A percentile compares a stretch with the other conserved stretches of the same genome.
These are phyloP conservation scores for Odontesthes bonariensis DNA, from an alignment of 2,113 vertebrate species.

Conservation along the genomic window DNA sequence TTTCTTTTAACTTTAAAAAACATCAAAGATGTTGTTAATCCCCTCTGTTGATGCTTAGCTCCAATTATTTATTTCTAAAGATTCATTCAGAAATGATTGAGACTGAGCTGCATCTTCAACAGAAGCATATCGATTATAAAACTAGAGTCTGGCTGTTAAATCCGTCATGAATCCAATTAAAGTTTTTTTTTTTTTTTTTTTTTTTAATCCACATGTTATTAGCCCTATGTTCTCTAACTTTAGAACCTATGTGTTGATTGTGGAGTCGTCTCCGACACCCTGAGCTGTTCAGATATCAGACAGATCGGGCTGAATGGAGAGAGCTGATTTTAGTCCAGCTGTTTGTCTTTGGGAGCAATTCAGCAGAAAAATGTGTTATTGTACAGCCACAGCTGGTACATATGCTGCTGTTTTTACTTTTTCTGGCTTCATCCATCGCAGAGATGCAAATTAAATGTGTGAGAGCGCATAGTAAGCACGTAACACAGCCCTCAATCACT, in stretches of 20 bases:
- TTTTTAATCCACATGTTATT: no score
- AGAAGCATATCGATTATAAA: conserved; percentile 40
- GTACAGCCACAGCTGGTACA: conserved; percentile 58
- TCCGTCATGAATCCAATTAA: no score
- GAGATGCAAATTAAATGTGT: conserved; percentile 41
- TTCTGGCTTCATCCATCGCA: conserved; percentile 47
- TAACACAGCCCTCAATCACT: conserved; percentile 35
- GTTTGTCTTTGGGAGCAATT: conserved; percentile 66
- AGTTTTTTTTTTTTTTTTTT: no score
- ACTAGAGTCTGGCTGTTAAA: background rate
- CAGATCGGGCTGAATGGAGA: conserved; percentile 36
- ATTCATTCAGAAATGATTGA: conserved; percentile 26
- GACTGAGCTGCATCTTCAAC: conserved; percentile 12
- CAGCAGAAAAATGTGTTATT: conserved; percentile 69
- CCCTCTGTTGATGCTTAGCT: background rate
- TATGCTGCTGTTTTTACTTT: conserved; percentile 27
- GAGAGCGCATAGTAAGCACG: conserved; percentile 18
- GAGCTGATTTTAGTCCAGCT: conserved; percentile 69
- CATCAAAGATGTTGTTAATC: conserved; percentile 9
- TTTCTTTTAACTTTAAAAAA: conserved; percentile 17
- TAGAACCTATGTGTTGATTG: background rate
- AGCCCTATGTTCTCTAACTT: no score
- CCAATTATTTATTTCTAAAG: conserved; percentile 22
- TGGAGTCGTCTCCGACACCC: conserved; percentile 40
- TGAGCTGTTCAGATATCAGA: conserved; percentile 56